Evolutionary conservation across 2,888 invertebrate species (phyloP).

Genomic region (Pandemis cinnamomeana): DNA sequence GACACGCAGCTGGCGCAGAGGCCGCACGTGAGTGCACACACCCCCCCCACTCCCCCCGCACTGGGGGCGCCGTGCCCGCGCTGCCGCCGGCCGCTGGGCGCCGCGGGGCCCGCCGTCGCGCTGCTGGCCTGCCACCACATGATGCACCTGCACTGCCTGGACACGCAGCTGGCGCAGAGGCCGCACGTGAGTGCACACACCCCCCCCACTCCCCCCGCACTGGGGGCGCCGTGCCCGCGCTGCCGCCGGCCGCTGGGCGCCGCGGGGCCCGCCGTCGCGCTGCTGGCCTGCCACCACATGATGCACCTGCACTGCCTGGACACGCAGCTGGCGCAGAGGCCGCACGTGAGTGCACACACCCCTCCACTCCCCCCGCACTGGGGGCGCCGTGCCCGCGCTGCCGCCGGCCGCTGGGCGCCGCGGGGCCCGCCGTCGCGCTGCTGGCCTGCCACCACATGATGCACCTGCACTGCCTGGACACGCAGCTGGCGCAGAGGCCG

Average conservation of each 20-base stretch:
- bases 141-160: constrained; percentile 92
- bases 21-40: neutral
- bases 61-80: too few relatives aligned
- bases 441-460: constrained; percentile 90
- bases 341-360: neutral
- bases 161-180: constrained; percentile 78
- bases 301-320: constrained; percentile 92
- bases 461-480: constrained; percentile 91
- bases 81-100: constrained; percentile 75
- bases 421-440: constrained; percentile 87
- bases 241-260: constrained; percentile 81
- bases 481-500: constrained; percentile 67
- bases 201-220: neutral
- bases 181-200: constrained; percentile 38
- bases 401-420: constrained; percentile 83
- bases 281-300: constrained; percentile 91
- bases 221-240: constrained; percentile 15
- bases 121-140: constrained; percentile 91
- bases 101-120: constrained; percentile 87
- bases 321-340: constrained; percentile 83
- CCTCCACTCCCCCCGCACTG: too few relatives aligned
- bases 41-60: too few relatives aligned
- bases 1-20: constrained; percentile 85
- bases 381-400: too few relatives aligned
- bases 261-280: constrained; percentile 85